Base-by-base conservation (phyloP, 1,140 invertebrate species). In the Melipona quadrifasciata region DNA sequence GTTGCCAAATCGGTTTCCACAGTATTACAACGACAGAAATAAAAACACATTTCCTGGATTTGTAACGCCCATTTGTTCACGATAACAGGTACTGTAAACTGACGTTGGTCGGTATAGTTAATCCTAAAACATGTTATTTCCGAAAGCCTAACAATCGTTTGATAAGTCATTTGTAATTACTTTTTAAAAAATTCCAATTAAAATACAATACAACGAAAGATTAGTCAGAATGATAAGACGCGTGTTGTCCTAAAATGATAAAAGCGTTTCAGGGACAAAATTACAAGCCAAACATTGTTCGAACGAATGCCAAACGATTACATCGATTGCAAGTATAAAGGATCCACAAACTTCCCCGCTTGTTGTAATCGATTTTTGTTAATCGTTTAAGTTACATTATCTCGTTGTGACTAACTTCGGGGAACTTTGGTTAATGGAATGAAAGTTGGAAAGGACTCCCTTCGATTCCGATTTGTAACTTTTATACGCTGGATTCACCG, bases 1-100 rank as follows among this genome's bases (percentile, higher is more conserved):
- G 65, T 34, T 90, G 88, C 85, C 87, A 90, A 89, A 90, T 90
- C 80, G 80, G 70, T 76, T 85, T 82, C 55, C 70, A 65, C 51
- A 77, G 73, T 79, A 89, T 87, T 87, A 70, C 76, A 12, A 67
- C 19, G 80, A 73, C 64, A 82, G 76, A 72, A 88, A 85, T 83
- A 81, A 86, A 82, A 78, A 79, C 70, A 74, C 53, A 73, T 84
- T 85, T 67, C 47, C 16, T 61, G 83, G 76, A 88, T 90, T 86
- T 86, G 83, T 75, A 86, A 71, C 61, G 34, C 34, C 53, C 73
- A 65, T 72, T 65, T 57, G 71, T 70, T 47, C 61, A 39, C 34
- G 2, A 79, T 67, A 57, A 47, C 24, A 17, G 31, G 2, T 27
- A 65, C 76, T 19, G 12, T 57, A 24, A 67, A 72, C 16, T 31